These are phyloP conservation scores for Mus minutoides DNA, from an alignment of 2,797 vertebrate species.

Conservation along the genomic window DNA sequence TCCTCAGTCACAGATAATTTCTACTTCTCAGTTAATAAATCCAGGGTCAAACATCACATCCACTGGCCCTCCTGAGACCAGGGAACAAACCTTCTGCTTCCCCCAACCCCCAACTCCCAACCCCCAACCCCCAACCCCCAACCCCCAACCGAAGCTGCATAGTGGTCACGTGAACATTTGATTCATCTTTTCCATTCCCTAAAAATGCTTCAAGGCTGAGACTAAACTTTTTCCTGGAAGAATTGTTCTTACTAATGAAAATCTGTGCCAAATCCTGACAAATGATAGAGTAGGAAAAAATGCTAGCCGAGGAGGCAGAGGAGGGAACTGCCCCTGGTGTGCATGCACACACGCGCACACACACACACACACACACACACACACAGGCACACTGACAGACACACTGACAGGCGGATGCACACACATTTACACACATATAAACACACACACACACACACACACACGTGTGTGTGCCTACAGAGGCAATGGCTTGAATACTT, in stretches of 20 bases:
- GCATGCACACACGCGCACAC: not conserved
- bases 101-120: not conserved
- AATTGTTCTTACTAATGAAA: constrained; percentile 15
- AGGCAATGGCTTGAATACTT: not conserved
- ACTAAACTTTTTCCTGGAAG: constrained; percentile 44
- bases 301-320: not conserved
- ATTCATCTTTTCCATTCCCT: constrained; percentile 54
- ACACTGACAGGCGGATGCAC: too few species aligned
- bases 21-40: constrained; percentile 63
- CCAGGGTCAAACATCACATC: not conserved
- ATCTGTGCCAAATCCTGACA: constrained; percentile 35
- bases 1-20: constrained; percentile 44
- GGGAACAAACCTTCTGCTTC: not conserved
- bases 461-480: too few species aligned
- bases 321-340: not conserved
- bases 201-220: constrained; percentile 45
- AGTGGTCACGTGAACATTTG: not conserved
- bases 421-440: not conserved
- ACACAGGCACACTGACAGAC: too few species aligned
- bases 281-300: not conserved
- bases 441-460: not conserved
- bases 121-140: too few species aligned
- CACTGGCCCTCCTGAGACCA: not conserved
- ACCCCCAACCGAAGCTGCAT: not conserved
- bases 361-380: not conserved